Conservation (phyloP, 1,140 invertebrate genomes). For the Zaprionus lachaisei region DNA sequence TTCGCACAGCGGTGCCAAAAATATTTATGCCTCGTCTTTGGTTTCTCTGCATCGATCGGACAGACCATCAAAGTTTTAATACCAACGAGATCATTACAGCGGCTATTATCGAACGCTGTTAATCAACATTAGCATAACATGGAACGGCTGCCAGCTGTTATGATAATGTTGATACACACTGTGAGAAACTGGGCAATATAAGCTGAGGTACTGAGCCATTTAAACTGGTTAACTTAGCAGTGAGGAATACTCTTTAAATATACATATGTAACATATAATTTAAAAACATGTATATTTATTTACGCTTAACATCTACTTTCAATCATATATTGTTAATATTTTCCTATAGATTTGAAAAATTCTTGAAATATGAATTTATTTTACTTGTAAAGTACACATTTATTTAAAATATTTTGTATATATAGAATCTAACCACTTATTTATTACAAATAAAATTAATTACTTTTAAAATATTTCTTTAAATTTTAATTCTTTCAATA, state of each 20-base stretch:
- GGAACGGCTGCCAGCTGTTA: neutral
- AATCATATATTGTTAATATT: neutral
- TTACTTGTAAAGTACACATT: too few species aligned
- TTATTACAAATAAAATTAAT: too few species aligned
- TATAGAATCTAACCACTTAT: too few species aligned
- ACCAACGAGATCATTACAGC: constrained; percentile 37
- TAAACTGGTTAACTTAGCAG: too few species aligned
- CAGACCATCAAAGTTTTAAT: constrained; percentile 53
- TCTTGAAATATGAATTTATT: too few species aligned
- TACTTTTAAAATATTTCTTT: too few species aligned
- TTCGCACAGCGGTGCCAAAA: constrained; percentile 44
- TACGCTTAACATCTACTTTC: neutral
- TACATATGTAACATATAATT: too few species aligned
- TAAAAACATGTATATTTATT: too few species aligned
- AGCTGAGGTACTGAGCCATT: neutral
- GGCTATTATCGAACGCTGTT: constrained; percentile 46
- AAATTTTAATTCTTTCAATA: too few species aligned
- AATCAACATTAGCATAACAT: constrained; percentile 60
- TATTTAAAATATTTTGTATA: too few species aligned
- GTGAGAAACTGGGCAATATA: constrained; percentile 4
- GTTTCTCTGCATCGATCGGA: constrained; percentile 45
- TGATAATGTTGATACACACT: constrained; percentile 20
- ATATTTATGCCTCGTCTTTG: constrained; percentile 44
- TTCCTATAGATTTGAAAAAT: too few species aligned
- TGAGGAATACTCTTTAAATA: too few species aligned